phyloP scores from a whole-genome alignment of 2,888 invertebrate genomes.

The Rhodophaea formosa region DNA sequence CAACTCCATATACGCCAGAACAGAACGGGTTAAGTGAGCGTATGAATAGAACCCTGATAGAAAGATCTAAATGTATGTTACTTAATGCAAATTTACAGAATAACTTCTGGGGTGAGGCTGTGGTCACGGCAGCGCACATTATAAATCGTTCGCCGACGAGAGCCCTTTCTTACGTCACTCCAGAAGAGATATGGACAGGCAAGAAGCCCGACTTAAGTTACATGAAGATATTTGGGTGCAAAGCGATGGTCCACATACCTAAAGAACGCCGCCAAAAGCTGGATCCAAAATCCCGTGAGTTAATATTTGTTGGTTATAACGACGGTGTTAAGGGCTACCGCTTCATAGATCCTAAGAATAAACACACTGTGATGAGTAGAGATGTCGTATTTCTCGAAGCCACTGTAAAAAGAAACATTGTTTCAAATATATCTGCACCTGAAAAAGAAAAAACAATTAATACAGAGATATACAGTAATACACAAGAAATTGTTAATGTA shows the following conservation, averaged over 20 bases:
- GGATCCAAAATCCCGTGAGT: not conserved
- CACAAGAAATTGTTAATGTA: no score
- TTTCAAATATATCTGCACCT: not conserved
- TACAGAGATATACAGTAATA: no score
- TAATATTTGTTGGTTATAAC: not conserved
- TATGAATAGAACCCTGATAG: not conserved
- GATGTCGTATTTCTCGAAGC: not conserved
- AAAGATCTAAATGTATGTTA: not conserved
- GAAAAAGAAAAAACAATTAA: no score
- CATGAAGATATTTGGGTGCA: slow-evolving; percentile 46
- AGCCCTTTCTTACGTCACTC: slow-evolving; percentile 4
- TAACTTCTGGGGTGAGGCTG: not conserved
- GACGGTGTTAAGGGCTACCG: not conserved
- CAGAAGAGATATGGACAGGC: slow-evolving; percentile 18
- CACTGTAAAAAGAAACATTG: not conserved
- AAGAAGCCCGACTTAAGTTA: slow-evolving; percentile 23
- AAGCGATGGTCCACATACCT: not conserved
- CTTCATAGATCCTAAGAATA: not conserved
- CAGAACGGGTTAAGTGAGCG: not conserved
- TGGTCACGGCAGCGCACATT: slow-evolving; percentile 3
- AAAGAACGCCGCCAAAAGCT: not conserved
- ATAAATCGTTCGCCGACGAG: slow-evolving; percentile 15
- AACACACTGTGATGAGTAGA: not conserved
- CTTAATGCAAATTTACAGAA: not conserved
- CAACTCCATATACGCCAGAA: not conserved